A percentile compares a stretch with the other conserved stretches of the same genome.
These are phyloP conservation scores for Phalacrocorax carbo DNA, from an alignment of 2,113 vertebrate species.

Conservation along the genomic window DNA sequence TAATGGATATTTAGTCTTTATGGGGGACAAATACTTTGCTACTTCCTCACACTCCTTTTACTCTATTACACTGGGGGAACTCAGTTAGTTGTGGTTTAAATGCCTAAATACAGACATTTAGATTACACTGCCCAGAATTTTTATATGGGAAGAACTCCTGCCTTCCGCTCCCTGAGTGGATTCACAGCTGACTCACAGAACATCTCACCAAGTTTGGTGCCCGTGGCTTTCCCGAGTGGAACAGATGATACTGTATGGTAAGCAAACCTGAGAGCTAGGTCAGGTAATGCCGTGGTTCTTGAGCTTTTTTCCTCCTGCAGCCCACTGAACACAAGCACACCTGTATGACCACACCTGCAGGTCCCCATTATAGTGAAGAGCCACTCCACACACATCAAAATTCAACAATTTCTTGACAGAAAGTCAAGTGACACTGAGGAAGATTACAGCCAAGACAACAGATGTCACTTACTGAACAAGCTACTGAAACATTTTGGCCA, in stretches of 20 bases:
- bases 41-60: conserved; percentile 50
- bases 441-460: not conserved
- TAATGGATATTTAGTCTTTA: conserved; percentile 54
- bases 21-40: conserved; percentile 55
- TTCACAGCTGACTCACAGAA: not conserved
- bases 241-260: accelerated
- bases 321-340: not conserved
- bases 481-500: not conserved
- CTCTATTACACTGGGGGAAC: not conserved
- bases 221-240: not conserved
- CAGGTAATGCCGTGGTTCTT: accelerated
- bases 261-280: not conserved
- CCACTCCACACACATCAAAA: not conserved
- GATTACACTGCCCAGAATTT: not conserved
- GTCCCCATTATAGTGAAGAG: accelerated
- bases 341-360: not conserved
- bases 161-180: not conserved
- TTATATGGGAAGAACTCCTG: not conserved
- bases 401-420: not conserved
- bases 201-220: not conserved
- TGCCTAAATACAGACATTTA: conserved; percentile 20
- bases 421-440: not conserved
- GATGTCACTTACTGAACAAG: not conserved
- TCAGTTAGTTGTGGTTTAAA: not conserved
- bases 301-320: not conserved